These are phyloP conservation scores for Steatornis caripensis DNA, from an alignment of 2,113 vertebrate species.

Conservation along the genomic window DNA sequence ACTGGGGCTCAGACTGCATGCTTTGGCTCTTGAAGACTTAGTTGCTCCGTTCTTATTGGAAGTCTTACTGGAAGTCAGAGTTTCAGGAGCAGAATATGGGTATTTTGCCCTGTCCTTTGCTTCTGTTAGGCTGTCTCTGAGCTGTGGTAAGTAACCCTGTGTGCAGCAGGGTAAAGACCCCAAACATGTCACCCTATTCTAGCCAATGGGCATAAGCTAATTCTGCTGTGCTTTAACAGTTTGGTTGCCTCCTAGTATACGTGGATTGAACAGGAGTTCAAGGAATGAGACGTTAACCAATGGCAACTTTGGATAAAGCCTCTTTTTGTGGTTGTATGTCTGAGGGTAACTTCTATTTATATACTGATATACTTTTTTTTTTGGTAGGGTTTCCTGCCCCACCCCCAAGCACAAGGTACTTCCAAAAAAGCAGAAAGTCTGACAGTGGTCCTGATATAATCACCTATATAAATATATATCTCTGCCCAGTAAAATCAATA, in stretches of 20 bases:
- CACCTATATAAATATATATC: not conserved
- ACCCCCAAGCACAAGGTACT: not conserved
- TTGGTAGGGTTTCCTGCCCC: fast-evolving
- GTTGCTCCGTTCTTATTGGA: not conserved
- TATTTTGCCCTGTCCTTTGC: not conserved
- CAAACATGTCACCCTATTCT: not conserved
- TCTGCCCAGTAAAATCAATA: not conserved
- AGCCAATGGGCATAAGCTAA: not conserved
- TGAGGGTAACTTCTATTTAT: not conserved
- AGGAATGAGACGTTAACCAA: not conserved
- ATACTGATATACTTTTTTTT: not conserved
- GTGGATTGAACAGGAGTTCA: not conserved
- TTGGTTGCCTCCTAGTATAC: not conserved
- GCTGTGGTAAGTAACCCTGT: not conserved
- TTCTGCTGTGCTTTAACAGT: not conserved
- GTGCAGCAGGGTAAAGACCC: not conserved
- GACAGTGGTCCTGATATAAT: not conserved
- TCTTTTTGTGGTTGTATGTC: not conserved
- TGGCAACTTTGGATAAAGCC: not conserved
- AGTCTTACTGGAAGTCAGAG: not conserved
- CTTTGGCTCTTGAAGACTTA: not conserved
- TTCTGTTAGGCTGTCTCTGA: not conserved
- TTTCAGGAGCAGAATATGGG: not conserved
- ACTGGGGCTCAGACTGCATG: not conserved
- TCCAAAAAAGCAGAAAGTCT: not conserved